These are phyloP conservation scores for Meiosimyza decipiens DNA, from an alignment of 2,888 invertebrate genomes.

Conservation along the genomic window DNA sequence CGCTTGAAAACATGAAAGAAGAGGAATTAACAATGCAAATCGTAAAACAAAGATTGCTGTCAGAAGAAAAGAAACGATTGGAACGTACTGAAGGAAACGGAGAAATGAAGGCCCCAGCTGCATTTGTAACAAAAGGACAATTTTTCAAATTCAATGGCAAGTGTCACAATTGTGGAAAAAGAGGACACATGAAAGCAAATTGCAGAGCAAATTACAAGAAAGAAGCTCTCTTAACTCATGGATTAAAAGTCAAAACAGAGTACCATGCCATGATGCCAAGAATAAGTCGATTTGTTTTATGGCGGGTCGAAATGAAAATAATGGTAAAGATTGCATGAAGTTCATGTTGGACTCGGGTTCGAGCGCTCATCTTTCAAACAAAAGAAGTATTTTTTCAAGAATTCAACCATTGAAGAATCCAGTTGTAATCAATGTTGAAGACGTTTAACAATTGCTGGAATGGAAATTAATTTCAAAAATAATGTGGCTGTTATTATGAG, in stretches of 20 bases:
- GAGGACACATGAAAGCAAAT: not conserved
- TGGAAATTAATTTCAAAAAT: no score
- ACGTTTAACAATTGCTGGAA: not conserved
- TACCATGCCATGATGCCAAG: not conserved
- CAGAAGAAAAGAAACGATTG: not conserved
- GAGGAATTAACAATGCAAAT: not conserved
- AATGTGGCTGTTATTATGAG: no score
- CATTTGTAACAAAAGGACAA: not conserved
- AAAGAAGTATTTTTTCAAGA: no score
- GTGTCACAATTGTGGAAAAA: not conserved
- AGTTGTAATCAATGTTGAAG: not conserved
- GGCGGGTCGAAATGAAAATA: not conserved
- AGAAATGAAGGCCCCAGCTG: not conserved
- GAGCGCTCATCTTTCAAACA: not conserved
- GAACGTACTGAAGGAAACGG: not conserved
- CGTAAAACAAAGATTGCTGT: not conserved
- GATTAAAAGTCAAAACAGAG: not conserved
- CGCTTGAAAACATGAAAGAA: not conserved
- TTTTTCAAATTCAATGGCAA: not conserved
- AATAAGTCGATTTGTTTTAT: not conserved
- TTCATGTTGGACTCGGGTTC: constrained; percentile 3
- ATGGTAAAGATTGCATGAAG: not conserved
- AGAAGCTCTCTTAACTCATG: not conserved
- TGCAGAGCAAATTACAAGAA: not conserved
- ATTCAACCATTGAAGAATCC: not conserved